A percentile compares a stretch with the other conserved stretches of the same genome.
These are phyloP conservation scores for Rattus rattus DNA, from an alignment of 2,113 vertebrate genomes.

Conservation along the genomic window DNA sequence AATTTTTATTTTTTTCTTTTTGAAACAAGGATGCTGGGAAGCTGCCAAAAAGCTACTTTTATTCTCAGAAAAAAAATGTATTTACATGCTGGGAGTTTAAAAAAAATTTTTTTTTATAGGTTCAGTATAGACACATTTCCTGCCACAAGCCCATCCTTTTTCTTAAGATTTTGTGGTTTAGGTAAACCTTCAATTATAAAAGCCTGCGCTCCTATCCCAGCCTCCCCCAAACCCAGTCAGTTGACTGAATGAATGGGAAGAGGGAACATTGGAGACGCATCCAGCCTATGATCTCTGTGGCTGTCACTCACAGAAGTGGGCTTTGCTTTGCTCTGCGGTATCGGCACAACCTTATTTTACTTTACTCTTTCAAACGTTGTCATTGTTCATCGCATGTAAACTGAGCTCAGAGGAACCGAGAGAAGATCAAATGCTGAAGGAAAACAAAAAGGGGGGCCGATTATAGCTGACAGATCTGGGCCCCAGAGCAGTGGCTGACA, in stretches of 20 bases:
- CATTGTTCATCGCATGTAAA: neutral
- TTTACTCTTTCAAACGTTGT: neutral
- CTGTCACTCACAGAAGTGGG: neutral
- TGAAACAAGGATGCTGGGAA: neutral
- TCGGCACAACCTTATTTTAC: neutral
- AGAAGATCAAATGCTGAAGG: neutral
- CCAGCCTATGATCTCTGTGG: neutral
- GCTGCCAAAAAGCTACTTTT: neutral
- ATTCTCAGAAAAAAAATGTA: neutral
- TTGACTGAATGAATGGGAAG: neutral
- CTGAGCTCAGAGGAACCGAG: neutral
- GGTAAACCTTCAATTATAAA: neutral
- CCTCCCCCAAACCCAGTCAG: neutral
- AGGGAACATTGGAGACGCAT: neutral
- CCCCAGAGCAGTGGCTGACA: neutral
- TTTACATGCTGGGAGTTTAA: neutral
- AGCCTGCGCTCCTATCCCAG: neutral
- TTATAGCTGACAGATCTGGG: neutral
- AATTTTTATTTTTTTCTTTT: constrained; percentile 1
- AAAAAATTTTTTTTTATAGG: neutral
- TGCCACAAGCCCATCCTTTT: neutral
- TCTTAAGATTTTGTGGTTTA: constrained; percentile 1
- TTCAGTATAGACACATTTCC: neutral
- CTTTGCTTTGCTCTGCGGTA: neutral
- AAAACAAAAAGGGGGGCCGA: constrained; percentile 21